Conservation (phyloP, 2,888 invertebrate genomes). For the Troides aeacus region DNA sequence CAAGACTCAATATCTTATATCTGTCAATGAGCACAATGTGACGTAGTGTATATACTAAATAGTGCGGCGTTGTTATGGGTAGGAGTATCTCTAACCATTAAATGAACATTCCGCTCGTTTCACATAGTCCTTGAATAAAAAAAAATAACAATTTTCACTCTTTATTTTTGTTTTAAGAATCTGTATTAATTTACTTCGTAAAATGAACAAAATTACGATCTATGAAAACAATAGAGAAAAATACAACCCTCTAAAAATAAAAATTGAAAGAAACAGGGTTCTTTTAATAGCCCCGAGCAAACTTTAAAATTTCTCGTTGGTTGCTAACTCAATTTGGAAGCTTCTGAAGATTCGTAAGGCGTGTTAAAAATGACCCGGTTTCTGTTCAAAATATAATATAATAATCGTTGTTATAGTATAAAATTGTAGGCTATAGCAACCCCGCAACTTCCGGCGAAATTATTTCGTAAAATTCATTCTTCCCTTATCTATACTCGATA, state of each 20-base stretch:
- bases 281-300: slow-evolving; percentile 2
- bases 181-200: not conserved
- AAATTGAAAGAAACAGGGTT: not conserved
- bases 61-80: no score
- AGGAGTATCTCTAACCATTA: no score
- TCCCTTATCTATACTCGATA: no score
- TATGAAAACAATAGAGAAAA: not conserved
- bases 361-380: slow-evolving; percentile 4
- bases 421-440: not conserved
- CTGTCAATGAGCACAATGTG: no score
- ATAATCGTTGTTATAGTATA: not conserved
- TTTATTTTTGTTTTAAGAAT: not conserved
- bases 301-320: not conserved
- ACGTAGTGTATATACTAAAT: no score
- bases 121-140: no score
- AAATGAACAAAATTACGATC: not conserved
- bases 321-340: slow-evolving; percentile 1
- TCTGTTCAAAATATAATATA: not conserved
- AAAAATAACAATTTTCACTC: not conserved
- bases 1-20: no score
- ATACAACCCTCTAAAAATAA: not conserved
- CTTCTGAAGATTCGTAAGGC: not conserved
- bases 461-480: no score
- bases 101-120: no score
- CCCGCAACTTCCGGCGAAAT: no score